Percentiles rank a stretch among this genome's conserved stretches.
phyloP scores from a whole-genome alignment of 2,797 vertebrate genomes.

The Coregonus ussuriensis region DNA sequence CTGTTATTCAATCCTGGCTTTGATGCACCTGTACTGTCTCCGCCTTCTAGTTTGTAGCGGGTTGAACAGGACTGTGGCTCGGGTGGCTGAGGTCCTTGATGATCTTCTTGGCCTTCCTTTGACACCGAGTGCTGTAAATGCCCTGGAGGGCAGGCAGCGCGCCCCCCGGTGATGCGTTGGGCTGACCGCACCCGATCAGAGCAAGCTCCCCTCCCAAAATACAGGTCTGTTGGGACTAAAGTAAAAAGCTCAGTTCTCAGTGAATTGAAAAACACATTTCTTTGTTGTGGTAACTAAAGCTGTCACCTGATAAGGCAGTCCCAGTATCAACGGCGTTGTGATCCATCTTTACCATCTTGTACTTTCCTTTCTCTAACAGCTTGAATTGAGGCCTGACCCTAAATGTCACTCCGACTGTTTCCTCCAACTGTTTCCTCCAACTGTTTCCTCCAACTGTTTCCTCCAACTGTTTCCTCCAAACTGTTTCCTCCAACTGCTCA shows the following conservation, averaged over 20 bases:
- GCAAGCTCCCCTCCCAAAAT: constrained; percentile 75
- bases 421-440: constrained; percentile 69
- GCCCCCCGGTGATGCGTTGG: too few relatives aligned
- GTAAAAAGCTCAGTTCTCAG: constrained; percentile 73
- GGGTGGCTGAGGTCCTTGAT: too few relatives aligned
- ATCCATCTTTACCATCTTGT: constrained; percentile 79
- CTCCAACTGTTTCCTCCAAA: constrained; percentile 77
- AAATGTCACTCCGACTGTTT: constrained; percentile 84
- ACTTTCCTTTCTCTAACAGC: constrained; percentile 79
- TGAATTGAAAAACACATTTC: constrained; percentile 82
- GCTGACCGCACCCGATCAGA: constrained; percentile 55
- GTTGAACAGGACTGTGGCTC: too few relatives aligned
- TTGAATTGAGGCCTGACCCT: constrained; percentile 86
- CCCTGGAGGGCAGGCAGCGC: too few relatives aligned
- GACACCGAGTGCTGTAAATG: too few relatives aligned
- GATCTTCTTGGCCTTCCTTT: too few relatives aligned
- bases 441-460: constrained; percentile 76
- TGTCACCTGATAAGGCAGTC: constrained; percentile 82
- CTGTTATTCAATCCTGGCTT: too few relatives aligned
- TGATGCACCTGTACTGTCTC: too few relatives aligned
- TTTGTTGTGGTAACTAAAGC: constrained; percentile 79
- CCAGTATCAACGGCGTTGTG: constrained; percentile 71
- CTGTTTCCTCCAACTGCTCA: constrained; percentile 79
- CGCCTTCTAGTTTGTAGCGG: too few relatives aligned
- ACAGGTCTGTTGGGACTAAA: constrained; percentile 75